Evolutionary conservation across 2,797 vertebrate genomes (phyloP).

Genomic region (Sebastes goodei): DNA sequence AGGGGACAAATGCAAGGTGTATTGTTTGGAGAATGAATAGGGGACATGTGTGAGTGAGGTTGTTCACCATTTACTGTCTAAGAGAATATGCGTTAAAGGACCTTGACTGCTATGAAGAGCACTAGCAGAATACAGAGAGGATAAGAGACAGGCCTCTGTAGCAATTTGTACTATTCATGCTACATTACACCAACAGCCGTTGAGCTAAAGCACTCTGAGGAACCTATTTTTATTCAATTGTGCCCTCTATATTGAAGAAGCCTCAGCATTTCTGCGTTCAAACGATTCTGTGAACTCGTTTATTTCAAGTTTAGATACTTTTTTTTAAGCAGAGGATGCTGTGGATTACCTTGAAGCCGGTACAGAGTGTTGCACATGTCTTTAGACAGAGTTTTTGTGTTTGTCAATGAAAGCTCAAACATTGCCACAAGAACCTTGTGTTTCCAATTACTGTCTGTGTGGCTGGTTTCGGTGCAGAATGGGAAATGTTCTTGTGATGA

Average conservation of each 20-base stretch:
- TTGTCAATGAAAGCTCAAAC: constrained; percentile 30
- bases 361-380: not conserved
- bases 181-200: constrained; percentile 73
- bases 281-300: constrained; percentile 29
- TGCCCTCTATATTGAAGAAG: constrained; percentile 24
- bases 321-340: not conserved
- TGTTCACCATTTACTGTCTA: constrained; percentile 27
- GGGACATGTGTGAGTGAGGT: constrained; percentile 14
- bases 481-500: constrained; percentile 44
- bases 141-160: constrained; percentile 61
- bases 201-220: constrained; percentile 53
- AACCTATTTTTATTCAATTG: constrained; percentile 58
- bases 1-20: constrained; percentile 26
- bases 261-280: constrained; percentile 12
- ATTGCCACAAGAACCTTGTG: constrained; percentile 2
- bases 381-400: constrained; percentile 1
- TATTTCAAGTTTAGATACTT: constrained; percentile 7
- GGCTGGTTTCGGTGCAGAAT: constrained; percentile 29
- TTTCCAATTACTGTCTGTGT: constrained; percentile 33
- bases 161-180: constrained; percentile 73
- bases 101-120: constrained; percentile 46
- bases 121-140: constrained; percentile 45
- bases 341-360: not conserved
- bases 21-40: constrained; percentile 38
- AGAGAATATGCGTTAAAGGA: constrained; percentile 50